These are phyloP conservation scores for Lithophane semibrunnea DNA, from an alignment of 2,888 invertebrate genomes.

Conservation along the genomic window DNA sequence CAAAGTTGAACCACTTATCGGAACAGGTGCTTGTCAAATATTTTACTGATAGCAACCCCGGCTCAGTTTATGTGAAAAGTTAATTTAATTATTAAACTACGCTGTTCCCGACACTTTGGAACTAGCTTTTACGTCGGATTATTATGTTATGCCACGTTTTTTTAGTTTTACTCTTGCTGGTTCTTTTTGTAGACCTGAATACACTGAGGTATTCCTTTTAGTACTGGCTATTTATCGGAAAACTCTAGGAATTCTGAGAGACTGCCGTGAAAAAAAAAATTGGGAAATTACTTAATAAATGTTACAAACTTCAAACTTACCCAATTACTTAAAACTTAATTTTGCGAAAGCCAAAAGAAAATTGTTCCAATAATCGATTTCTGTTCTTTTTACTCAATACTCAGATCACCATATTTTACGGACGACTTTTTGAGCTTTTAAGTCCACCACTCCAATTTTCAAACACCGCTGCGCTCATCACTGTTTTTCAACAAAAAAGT, in stretches of 20 bases:
- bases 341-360: too few relatives aligned
- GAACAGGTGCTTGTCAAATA: slow-evolving; percentile 65
- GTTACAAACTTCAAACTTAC: too few relatives aligned
- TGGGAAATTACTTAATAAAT: neutral
- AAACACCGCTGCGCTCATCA: slow-evolving; percentile 34
- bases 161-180: neutral
- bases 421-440: neutral
- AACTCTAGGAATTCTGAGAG: too few relatives aligned
- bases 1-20: slow-evolving; percentile 64
- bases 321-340: too few relatives aligned
- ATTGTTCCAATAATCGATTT: too few relatives aligned
- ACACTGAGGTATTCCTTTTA: too few relatives aligned
- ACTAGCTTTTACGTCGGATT: slow-evolving; percentile 23
- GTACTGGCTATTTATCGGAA: neutral
- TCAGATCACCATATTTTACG: neutral
- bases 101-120: slow-evolving; percentile 17
- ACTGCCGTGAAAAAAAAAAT: too few relatives aligned
- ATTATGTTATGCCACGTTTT: neutral
- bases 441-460: slow-evolving; percentile 20
- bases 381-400: too few relatives aligned
- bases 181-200: neutral
- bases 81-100: slow-evolving; percentile 58
- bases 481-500: slow-evolving; percentile 37
- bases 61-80: slow-evolving; percentile 64
- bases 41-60: slow-evolving; percentile 57